Conservation (phyloP, 2,797 vertebrate species). For the Hapalemur alaotrensis region DNA sequence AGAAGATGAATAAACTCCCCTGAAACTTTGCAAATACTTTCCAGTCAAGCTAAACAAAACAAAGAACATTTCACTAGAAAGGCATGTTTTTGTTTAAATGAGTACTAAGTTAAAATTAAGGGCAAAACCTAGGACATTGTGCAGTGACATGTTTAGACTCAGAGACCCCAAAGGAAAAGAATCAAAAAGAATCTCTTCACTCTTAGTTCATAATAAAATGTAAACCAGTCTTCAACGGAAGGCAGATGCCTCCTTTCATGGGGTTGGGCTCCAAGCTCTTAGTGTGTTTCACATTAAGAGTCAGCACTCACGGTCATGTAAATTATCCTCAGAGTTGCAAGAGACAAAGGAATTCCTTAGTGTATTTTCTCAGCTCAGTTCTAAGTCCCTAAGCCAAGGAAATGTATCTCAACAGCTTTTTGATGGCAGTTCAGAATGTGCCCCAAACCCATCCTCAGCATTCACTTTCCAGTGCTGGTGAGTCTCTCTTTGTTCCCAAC, state of each 20-base stretch:
- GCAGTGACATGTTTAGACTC: constrained; percentile 62
- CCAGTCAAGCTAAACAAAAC: constrained; percentile 60
- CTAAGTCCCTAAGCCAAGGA: neutral
- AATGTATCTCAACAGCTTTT: neutral
- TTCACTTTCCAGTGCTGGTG: neutral
- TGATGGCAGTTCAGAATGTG: neutral
- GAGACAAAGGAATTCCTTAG: constrained; percentile 1
- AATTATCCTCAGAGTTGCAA: neutral
- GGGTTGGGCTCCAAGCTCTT: neutral
- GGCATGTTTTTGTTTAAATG: constrained; percentile 60
- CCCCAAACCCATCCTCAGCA: neutral
- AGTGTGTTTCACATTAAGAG: neutral
- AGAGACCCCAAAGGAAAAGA: constrained; percentile 22
- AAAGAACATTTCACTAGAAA: constrained; percentile 60
- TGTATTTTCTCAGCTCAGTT: constrained; percentile 7
- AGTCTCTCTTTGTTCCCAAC: neutral
- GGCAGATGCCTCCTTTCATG: neutral
- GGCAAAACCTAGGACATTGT: constrained; percentile 28
- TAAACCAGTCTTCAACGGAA: neutral
- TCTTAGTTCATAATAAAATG: constrained; percentile 24
- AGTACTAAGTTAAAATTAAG: constrained; percentile 48
- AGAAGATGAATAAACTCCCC: constrained; percentile 48
- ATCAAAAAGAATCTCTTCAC: neutral
- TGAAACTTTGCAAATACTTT: constrained; percentile 63
- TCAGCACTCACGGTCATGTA: neutral